phyloP scores from a whole-genome alignment of 2,113 vertebrate species.

The Erythrolamprus reginae region DNA sequence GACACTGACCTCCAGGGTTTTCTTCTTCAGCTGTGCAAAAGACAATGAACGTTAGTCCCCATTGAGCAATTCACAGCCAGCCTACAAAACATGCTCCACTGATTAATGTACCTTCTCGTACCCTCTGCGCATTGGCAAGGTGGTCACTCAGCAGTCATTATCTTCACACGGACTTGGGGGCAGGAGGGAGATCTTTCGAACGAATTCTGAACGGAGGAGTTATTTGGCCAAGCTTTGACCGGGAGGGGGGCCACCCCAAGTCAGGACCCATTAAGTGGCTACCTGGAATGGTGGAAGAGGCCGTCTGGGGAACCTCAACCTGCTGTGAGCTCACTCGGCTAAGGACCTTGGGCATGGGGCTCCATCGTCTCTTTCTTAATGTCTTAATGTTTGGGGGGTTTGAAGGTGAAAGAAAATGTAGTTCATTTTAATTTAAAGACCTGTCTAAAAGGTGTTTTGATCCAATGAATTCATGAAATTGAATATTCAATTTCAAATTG shows the following conservation, averaged over 20 bases:
- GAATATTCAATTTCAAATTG: background rate
- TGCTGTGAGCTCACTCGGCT: background rate
- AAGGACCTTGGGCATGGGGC: background rate
- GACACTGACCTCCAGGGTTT: constrained; percentile 96
- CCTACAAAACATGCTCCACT: background rate
- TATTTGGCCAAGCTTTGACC: constrained; percentile 8
- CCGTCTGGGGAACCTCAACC: background rate
- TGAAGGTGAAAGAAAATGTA: background rate
- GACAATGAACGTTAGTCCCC: constrained; percentile 36
- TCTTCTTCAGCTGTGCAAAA: constrained; percentile 92
- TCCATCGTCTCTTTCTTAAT: background rate
- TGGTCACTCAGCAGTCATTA: constrained; percentile 16
- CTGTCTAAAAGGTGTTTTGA: background rate
- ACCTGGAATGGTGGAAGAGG: background rate
- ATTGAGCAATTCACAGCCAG: constrained; percentile 30
- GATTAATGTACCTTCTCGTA: constrained; percentile 14
- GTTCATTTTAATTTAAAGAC: background rate
- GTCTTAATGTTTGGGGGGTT: background rate
- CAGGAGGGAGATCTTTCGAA: background rate
- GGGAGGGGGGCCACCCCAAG: too few relatives aligned
- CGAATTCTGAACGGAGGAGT: background rate
- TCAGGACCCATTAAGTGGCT: too few relatives aligned
- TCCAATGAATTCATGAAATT: background rate
- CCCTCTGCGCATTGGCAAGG: background rate
- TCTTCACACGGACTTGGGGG: constrained; percentile 24